Evolutionary conservation across 2,888 invertebrate species (phyloP).

Genomic region (Drosophila neutralis): DNA sequence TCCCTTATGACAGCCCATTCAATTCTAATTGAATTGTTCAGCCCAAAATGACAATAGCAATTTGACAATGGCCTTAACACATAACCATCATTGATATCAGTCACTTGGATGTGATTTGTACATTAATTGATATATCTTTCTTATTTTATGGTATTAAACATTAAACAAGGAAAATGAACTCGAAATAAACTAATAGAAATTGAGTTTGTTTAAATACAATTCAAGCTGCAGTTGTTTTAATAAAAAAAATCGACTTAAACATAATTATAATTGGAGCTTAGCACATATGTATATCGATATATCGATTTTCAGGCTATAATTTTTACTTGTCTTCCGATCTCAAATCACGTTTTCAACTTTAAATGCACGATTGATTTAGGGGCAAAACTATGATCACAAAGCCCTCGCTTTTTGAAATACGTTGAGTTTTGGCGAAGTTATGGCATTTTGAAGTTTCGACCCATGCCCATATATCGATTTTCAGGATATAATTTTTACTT

Average conservation of each 20-base stretch:
- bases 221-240: not conserved
- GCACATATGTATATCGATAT: too few species aligned
- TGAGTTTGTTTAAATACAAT: not conserved
- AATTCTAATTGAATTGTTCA: constrained; percentile 64
- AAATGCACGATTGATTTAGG: too few species aligned
- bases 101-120: not conserved
- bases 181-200: not conserved
- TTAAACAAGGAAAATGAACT: not conserved
- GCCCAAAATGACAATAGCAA: constrained; percentile 19
- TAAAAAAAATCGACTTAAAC: not conserved
- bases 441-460: too few species aligned
- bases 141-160: not conserved
- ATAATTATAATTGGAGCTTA: not conserved
- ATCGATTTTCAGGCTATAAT: too few species aligned
- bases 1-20: constrained; percentile 53
- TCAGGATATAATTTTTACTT: too few species aligned
- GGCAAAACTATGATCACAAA: too few species aligned
- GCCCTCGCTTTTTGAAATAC: too few species aligned
- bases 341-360: too few species aligned
- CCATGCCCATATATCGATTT: too few species aligned
- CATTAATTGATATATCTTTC: not conserved
- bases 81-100: constrained; percentile 12
- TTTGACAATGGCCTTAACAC: constrained; percentile 14
- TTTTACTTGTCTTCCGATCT: too few species aligned
- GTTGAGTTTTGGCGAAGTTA: too few species aligned